A percentile compares a stretch with the other conserved stretches of the same genome.
These are phyloP conservation scores for Bos taurus DNA, from an alignment of 2,113 vertebrate species.

Conservation along the genomic window ARS-UCD2.0 NC_037329.1:104128501-104129000, in stretches of 20 bases:
- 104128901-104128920: constrained; percentile 9
- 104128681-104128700: not conserved
- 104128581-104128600: not conserved
- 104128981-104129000: not conserved
- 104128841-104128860: not conserved
- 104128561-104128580: not conserved
- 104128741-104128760: not conserved
- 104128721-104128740: not conserved
- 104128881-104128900: constrained; percentile 14
- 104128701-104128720: not conserved
- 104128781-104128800: constrained; percentile 1
- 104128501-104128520: not conserved
- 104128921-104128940: not conserved
- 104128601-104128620: not conserved
- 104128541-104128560: not conserved
- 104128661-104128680: not conserved
- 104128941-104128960: not conserved
- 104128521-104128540: not conserved
- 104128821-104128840: constrained; percentile 14
- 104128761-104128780: not conserved
- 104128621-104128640: not conserved
- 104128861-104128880: constrained; percentile 31
- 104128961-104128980: constrained; percentile 1
- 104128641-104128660: not conserved
- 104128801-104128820: not conserved